Conservation (phyloP, 2,888 invertebrate genomes). For the Ephialtes manifestator region DNA sequence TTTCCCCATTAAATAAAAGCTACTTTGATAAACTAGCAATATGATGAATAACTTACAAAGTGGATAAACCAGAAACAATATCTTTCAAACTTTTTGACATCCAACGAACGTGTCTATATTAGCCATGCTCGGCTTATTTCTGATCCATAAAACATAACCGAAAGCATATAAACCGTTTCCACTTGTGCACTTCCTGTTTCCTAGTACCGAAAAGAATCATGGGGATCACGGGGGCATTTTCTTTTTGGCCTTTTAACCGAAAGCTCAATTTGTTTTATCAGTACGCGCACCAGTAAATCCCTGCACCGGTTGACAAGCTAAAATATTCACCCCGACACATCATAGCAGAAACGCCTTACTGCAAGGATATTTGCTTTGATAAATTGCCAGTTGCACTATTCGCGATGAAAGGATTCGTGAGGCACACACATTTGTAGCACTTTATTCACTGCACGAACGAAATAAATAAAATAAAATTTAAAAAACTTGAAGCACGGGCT, state of each 20-base stretch:
- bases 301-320: conserved; percentile 20
- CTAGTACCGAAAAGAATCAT: background rate
- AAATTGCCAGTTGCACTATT: conserved; percentile 56
- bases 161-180: background rate
- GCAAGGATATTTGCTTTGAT: conserved; percentile 33
- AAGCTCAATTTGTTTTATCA: conserved; percentile 45
- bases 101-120: conserved; percentile 30
- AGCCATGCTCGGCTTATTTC: conserved; percentile 26
- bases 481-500: background rate
- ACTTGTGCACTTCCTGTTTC: background rate
- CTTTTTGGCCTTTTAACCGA: background rate
- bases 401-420: conserved; percentile 45
- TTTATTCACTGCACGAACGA: background rate
- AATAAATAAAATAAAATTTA: background rate
- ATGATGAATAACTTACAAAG: background rate
- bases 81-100: background rate
- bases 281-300: conserved; percentile 31
- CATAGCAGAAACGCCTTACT: background rate
- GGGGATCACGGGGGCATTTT: conserved; percentile 27
- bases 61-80: background rate
- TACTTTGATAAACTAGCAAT: background rate
- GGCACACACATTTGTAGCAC: background rate
- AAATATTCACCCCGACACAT: conserved; percentile 48
- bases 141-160: conserved; percentile 17
- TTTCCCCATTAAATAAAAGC: background rate